A percentile compares a stretch with the other conserved stretches of the same genome.
phyloP scores from a whole-genome alignment of 2,797 vertebrate genomes.

The Adelosebastes latens region DNA sequence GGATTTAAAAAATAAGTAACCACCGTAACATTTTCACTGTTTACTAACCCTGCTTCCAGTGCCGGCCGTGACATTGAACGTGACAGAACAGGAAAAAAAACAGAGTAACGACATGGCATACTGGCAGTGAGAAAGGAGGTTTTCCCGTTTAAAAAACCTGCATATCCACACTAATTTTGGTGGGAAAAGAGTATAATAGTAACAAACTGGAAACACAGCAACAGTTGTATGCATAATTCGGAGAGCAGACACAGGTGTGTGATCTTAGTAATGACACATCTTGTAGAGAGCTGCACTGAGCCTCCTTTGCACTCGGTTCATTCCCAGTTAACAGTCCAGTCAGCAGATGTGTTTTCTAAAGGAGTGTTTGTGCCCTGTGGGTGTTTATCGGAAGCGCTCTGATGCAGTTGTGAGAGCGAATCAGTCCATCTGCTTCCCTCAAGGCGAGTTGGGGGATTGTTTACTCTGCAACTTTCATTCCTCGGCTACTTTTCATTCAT shows the following conservation, averaged over 20 bases:
- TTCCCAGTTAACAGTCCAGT: constrained; percentile 56
- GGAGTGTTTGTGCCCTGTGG: constrained; percentile 41
- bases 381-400: constrained; percentile 57
- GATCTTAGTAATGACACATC: constrained; percentile 33
- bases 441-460: constrained; percentile 43
- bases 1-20: too few species aligned
- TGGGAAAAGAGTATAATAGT: background rate
- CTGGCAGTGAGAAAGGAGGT: too few species aligned
- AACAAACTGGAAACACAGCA: background rate
- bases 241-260: constrained; percentile 15
- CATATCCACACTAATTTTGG: too few species aligned
- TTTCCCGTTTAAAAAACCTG: too few species aligned
- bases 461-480: constrained; percentile 54
- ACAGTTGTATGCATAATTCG: background rate
- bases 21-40: too few species aligned
- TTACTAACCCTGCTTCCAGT: too few species aligned
- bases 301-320: constrained; percentile 14
- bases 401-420: constrained; percentile 46
- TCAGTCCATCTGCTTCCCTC: constrained; percentile 62
- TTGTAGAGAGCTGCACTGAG: background rate
- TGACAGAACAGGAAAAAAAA: too few species aligned
- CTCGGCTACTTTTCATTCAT: constrained; percentile 47
- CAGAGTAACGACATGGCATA: too few species aligned
- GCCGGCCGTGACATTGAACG: too few species aligned
- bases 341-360: constrained; percentile 64